Base-by-base conservation (phyloP, 2,888 invertebrate genomes). In the Cryptocephalus primarius region DNA sequence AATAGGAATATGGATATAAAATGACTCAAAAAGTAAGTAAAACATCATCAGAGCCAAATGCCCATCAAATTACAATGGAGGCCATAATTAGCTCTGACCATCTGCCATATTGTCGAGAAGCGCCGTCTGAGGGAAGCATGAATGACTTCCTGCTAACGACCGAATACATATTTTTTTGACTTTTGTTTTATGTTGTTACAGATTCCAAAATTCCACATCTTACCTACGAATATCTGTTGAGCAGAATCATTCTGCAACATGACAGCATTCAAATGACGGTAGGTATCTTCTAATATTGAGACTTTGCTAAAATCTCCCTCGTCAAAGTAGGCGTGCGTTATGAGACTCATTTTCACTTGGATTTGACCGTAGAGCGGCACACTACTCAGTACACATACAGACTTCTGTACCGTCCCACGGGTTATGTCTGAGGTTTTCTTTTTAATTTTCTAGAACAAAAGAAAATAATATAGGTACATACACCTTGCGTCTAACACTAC, bases 291-390 rank as follows among this genome's bases (percentile, higher is more conserved):
- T 47, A 97, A 73, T 36, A 92, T 75, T 10, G 87, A 83, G 3
- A 89, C 88, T 71, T 88, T 85, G 53, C 87, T 85, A 65, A 93
- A 93, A 72, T 93, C 92, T 13, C 89, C 90, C 67, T 95, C 93
- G 47, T 94, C 84, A 70, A 99, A 99, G 74, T 96, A 99, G 1
- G 95, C 95, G 65, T 93, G 85, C 0, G 97, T 97, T 50, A 99
- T 96, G 8, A 97, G 75, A 53, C 93, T 86, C 75, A 99, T 82
- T 74, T 97, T 97, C 53, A 93, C 88, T 66, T 94, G 91, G 48
- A 94, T 85, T 47, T 93, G 85, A 1, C 97, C 97, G 74, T 90
- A 99, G 9, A 97, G 75, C 4, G 97, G 97, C 54, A 87, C 75
- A 48, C 81, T 81, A 61, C 93, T 91, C 47, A 99, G 75, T 12